Evolutionary conservation across 2,888 invertebrate genomes (phyloP).

Genomic region (Celastrina argiolus): DNA sequence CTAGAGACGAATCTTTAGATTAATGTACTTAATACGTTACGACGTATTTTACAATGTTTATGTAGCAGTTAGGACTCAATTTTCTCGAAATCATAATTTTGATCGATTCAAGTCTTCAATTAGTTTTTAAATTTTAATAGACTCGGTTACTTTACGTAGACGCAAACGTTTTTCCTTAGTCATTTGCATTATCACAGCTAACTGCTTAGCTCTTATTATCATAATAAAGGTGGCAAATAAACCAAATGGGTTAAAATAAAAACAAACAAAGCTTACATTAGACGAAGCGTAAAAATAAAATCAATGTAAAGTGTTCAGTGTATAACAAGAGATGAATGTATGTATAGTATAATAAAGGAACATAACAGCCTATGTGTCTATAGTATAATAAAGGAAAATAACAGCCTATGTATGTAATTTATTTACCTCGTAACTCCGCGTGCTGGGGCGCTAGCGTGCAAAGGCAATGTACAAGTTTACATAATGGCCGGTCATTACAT

Average conservation of each 20-base stretch:
- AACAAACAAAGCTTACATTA: not conserved
- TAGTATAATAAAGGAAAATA: conserved; percentile 23
- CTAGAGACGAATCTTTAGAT: too few relatives aligned
- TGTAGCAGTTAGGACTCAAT: too few relatives aligned
- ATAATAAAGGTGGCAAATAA: not conserved
- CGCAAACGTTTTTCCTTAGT: not conserved
- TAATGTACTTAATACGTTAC: too few relatives aligned
- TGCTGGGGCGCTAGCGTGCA: conserved; percentile 76
- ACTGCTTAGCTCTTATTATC: not conserved
- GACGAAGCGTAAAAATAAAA: not conserved
- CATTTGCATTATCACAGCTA: not conserved
- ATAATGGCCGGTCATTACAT: not conserved
- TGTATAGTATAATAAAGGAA: conserved; percentile 21
- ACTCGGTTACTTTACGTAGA: not conserved
- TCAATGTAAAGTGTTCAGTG: not conserved
- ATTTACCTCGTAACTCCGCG: conserved; percentile 76
- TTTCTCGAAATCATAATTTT: too few relatives aligned
- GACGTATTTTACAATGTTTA: too few relatives aligned
- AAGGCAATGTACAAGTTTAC: conserved; percentile 38
- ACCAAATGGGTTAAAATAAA: not conserved
- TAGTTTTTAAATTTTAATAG: too few relatives aligned
- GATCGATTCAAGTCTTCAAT: too few relatives aligned
- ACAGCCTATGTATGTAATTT: conserved; percentile 34
- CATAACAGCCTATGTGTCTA: conserved; percentile 20
- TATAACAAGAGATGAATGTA: not conserved